Evolutionary conservation across 2,797 vertebrate species (phyloP).

Genomic region (Picus viridis): DNA sequence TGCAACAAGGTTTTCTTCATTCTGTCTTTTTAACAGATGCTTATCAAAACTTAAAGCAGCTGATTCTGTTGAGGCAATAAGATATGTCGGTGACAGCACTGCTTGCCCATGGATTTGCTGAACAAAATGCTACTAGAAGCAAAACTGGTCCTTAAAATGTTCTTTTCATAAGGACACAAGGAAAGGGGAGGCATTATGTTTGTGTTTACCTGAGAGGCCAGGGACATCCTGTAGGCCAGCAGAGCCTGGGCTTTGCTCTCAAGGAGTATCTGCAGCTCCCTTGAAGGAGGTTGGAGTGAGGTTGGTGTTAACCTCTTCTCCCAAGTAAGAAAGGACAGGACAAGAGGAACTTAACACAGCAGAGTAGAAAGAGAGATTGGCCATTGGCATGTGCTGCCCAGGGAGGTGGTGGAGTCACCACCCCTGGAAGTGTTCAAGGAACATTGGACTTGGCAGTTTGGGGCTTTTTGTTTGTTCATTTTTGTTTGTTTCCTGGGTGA

Average conservation of each 20-base stretch:
- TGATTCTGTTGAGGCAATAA: neutral
- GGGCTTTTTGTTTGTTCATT: rapidly evolving
- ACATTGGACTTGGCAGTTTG: neutral
- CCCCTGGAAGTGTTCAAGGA: no score
- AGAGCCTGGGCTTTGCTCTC: neutral
- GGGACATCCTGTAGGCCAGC: neutral
- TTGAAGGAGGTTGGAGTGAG: no score
- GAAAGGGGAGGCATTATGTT: neutral
- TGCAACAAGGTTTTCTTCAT: neutral
- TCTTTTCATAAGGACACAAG: neutral
- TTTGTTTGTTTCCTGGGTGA: neutral
- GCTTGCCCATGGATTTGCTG: neutral
- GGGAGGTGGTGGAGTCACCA: no score
- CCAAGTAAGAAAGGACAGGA: no score
- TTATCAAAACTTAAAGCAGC: neutral
- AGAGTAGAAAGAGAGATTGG: no score
- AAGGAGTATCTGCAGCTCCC: neutral
- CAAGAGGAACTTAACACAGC: no score
- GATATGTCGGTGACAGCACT: neutral
- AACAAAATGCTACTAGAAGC: neutral
- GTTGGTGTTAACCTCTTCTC: no score
- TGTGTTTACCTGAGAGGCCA: neutral
- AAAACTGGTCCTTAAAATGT: neutral
- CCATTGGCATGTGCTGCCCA: no score
- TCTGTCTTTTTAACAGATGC: neutral